These are phyloP conservation scores for Gambelia wislizenii DNA, from an alignment of 2,797 vertebrate genomes.

Conservation along the genomic window DNA sequence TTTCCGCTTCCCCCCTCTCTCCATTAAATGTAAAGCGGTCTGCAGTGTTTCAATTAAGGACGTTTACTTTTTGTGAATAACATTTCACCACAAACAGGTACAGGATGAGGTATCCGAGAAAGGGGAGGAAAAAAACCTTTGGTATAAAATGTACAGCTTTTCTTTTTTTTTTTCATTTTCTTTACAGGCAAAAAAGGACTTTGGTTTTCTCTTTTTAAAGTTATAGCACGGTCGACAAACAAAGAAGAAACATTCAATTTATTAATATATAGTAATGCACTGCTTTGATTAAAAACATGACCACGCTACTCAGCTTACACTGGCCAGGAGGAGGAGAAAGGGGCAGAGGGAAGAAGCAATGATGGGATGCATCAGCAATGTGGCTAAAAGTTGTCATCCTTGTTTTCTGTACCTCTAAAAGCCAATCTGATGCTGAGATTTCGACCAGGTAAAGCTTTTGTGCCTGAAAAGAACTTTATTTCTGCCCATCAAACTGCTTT, in stretches of 20 bases:
- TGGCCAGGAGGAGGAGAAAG: background rate
- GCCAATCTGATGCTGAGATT: background rate
- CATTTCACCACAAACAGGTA: slow-evolving; percentile 50
- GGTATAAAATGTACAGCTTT: slow-evolving; percentile 48
- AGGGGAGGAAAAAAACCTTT: slow-evolving; percentile 5
- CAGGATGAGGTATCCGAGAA: slow-evolving; percentile 48
- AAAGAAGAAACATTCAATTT: slow-evolving; percentile 49
- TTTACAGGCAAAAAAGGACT: slow-evolving; percentile 27
- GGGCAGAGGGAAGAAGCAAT: background rate
- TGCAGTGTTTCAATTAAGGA: slow-evolving; percentile 9
- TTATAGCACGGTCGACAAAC: slow-evolving; percentile 36
- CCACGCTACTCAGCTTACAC: slow-evolving; percentile 27
- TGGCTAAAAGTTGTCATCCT: background rate
- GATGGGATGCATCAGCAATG: background rate
- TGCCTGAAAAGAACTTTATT: background rate
- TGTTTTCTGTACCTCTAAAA: background rate
- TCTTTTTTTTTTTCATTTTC: background rate
- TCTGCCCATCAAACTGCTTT: background rate
- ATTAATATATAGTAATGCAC: slow-evolving; percentile 45
- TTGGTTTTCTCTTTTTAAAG: slow-evolving; percentile 32
- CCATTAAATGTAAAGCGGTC: background rate
- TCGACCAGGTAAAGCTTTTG: background rate
- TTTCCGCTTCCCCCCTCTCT: background rate
- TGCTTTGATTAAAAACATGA: slow-evolving; percentile 43
- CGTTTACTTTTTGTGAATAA: slow-evolving; percentile 47